Percentiles rank a stretch among this genome's conserved stretches.
Conservation (phyloP, 2,888 invertebrate species). For the Caenorhabditis angaria region DNA sequence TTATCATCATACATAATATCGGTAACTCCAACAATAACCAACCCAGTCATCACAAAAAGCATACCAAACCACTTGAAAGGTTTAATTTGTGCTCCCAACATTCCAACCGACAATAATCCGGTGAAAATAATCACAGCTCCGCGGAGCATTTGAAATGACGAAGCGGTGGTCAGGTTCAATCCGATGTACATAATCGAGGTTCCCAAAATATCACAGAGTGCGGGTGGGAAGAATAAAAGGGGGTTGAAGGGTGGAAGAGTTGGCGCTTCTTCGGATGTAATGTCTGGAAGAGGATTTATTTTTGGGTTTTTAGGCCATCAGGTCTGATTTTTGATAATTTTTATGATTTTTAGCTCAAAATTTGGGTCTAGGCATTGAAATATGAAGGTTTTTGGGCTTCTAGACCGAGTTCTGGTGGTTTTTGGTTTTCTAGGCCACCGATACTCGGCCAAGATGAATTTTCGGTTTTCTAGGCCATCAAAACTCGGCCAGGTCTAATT, state of each 20-base stretch:
- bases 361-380: too few relatives aligned
- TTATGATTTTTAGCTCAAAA: slow-evolving; percentile 7
- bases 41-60: slow-evolving; percentile 72
- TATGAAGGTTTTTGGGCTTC: too few relatives aligned
- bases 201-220: slow-evolving; percentile 87
- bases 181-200: slow-evolving; percentile 91
- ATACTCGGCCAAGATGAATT: too few relatives aligned
- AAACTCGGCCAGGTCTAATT: too few relatives aligned
- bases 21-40: slow-evolving; percentile 67
- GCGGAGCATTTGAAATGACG: slow-evolving; percentile 96
- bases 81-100: slow-evolving; percentile 77
- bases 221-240: slow-evolving; percentile 82
- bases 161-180: slow-evolving; percentile 87
- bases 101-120: slow-evolving; percentile 85
- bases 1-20: slow-evolving; percentile 71
- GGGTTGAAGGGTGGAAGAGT: slow-evolving; percentile 82
- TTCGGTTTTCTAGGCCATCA: too few relatives aligned
- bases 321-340: too few relatives aligned
- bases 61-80: slow-evolving; percentile 75
- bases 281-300: slow-evolving; percentile 48
- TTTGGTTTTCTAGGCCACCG: too few relatives aligned
- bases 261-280: slow-evolving; percentile 61
- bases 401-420: too few relatives aligned
- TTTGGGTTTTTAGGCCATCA: too few relatives aligned
- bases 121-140: slow-evolving; percentile 89